phyloP scores from a whole-genome alignment of 2,113 vertebrate species.

The Smithornis capensis region DNA sequence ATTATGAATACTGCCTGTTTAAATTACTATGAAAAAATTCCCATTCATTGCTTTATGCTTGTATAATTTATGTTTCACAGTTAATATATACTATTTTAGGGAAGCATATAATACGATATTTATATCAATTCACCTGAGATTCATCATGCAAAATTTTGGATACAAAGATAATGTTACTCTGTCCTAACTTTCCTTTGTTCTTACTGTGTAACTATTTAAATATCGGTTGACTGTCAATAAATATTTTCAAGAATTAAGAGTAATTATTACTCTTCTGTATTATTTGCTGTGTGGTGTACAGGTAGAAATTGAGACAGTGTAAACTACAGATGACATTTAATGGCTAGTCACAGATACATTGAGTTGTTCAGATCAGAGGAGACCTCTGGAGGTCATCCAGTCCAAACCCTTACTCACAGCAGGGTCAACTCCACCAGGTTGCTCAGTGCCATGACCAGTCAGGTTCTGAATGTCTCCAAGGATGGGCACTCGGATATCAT shows the following conservation, averaged over 20 bases:
- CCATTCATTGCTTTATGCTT: background rate
- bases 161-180: background rate
- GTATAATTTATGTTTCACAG: slow-evolving; percentile 6
- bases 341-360: background rate
- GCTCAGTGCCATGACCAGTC: background rate
- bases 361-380: background rate
- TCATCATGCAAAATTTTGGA: background rate
- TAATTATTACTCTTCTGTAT: background rate
- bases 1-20: background rate
- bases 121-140: background rate
- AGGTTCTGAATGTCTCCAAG: background rate
- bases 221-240: background rate
- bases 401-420: background rate
- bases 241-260: background rate
- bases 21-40: background rate
- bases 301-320: background rate
- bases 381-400: background rate
- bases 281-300: background rate
- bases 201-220: background rate
- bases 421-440: background rate
- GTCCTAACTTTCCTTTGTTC: background rate
- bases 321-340: background rate
- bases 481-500: background rate
- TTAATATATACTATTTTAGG: background rate
- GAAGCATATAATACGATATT: background rate